A percentile compares a stretch with the other conserved stretches of the same genome.
These are phyloP conservation scores for Ormyrus rosae DNA, from an alignment of 2,888 invertebrate genomes.

Conservation along the genomic window DNA sequence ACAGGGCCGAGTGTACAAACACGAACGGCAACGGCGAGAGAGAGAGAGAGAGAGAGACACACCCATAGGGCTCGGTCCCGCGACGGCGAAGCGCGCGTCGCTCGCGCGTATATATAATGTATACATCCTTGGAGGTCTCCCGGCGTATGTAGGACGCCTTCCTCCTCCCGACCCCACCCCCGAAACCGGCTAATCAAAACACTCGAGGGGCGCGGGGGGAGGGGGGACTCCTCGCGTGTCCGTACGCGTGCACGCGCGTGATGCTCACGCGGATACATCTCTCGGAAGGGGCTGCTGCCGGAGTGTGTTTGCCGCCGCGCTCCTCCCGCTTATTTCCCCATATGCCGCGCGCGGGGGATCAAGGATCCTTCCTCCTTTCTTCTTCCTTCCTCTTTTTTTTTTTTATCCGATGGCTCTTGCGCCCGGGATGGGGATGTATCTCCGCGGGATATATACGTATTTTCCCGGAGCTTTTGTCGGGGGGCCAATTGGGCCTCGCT, in stretches of 20 bases:
- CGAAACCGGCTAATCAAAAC: constrained; percentile 30
- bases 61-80: too few species aligned
- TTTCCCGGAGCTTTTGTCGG: neutral
- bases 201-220: constrained; percentile 5
- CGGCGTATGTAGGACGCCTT: neutral
- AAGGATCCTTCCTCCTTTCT: neutral
- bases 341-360: neutral
- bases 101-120: neutral
- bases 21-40: constrained; percentile 3
- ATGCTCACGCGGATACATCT: too few species aligned
- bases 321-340: neutral
- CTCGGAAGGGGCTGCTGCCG: neutral
- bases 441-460: neutral
- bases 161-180: neutral
- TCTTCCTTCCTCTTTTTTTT: neutral
- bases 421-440: too few species aligned
- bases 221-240: neutral
- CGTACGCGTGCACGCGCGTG: too few species aligned
- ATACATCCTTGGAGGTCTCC: neutral
- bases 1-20: neutral
- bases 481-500: neutral
- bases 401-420: too few species aligned
- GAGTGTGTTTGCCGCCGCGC: constrained; percentile 1
- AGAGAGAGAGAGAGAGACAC: constrained; percentile 16
- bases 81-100: neutral